phyloP scores from a whole-genome alignment of 2,888 invertebrate genomes.

The Molorchus minor region DNA sequence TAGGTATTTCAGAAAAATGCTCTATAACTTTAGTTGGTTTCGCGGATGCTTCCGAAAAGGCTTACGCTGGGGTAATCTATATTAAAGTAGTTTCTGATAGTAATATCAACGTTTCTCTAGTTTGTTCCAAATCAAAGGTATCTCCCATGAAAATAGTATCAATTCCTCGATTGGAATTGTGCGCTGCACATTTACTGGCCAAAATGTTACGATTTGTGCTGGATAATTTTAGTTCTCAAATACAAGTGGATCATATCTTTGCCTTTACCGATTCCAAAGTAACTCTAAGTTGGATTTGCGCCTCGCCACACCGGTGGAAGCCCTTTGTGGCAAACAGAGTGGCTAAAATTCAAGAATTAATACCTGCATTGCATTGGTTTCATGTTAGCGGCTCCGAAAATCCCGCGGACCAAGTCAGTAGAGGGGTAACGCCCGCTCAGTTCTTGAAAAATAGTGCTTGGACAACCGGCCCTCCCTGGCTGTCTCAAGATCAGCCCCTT shows the following conservation, averaged over 20 bases:
- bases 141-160: neutral
- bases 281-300: neutral
- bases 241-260: too few relatives aligned
- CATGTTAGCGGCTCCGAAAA: neutral
- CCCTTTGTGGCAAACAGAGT: neutral
- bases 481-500: too few relatives aligned
- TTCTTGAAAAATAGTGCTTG: too few relatives aligned
- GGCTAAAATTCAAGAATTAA: neutral
- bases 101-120: too few relatives aligned
- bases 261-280: neutral
- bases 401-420: neutral
- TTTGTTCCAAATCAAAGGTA: neutral
- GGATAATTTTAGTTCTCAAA: too few relatives aligned
- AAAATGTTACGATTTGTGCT: too few relatives aligned
- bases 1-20: too few relatives aligned
- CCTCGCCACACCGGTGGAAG: neutral
- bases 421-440: neutral
- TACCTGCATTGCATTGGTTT: neutral
- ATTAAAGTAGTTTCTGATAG: neutral
- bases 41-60: too few relatives aligned
- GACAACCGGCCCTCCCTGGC: too few relatives aligned
- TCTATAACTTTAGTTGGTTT: too few relatives aligned
- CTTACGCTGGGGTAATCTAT: too few relatives aligned
- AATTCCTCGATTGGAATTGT: neutral
- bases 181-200: too few relatives aligned